Evolutionary conservation across 1,140 invertebrate genomes (phyloP).

Genomic region (Aphelenchoides fujianensis): DNA sequence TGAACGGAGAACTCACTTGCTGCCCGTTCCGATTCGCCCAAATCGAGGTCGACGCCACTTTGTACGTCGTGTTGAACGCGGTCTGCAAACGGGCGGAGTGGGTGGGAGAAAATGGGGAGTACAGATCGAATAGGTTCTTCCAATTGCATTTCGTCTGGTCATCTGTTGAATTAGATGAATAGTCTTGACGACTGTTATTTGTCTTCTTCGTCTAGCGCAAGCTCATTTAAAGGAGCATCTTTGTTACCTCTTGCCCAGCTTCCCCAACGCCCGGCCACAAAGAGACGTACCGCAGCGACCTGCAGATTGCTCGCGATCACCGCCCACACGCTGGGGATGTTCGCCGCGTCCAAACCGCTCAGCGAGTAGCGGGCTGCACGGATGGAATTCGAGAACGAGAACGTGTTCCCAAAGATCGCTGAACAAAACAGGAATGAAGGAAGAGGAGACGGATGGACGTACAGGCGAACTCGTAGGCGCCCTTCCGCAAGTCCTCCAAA

Average conservation of each 20-base stretch:
- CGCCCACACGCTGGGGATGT: neutral
- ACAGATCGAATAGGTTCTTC: neutral
- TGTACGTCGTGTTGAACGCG: neutral
- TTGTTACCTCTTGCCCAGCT: too few relatives aligned
- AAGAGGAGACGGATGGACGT: neutral
- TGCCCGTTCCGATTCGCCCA: constrained; percentile 9
- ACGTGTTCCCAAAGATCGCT: constrained; percentile 1
- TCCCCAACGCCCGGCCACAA: too few relatives aligned
- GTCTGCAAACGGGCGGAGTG: too few relatives aligned
- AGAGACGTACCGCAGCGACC: too few relatives aligned
- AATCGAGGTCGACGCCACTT: neutral
- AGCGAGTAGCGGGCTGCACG: neutral
- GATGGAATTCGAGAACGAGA: neutral
- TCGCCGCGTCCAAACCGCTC: neutral
- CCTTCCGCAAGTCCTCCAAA: neutral
- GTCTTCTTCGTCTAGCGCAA: neutral
- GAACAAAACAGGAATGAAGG: neutral
- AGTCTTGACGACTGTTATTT: too few relatives aligned
- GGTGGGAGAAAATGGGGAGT: neutral
- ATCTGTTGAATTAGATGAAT: too few relatives aligned
- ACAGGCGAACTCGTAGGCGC: neutral
- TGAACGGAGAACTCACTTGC: too few relatives aligned
- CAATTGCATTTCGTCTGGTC: too few relatives aligned
- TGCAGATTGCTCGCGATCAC: too few relatives aligned
- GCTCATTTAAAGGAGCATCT: neutral